A percentile compares a stretch with the other conserved stretches of the same genome.
phyloP scores from a whole-genome alignment of 2,888 invertebrate species.

The Caenorhabditis sinica region DNA sequence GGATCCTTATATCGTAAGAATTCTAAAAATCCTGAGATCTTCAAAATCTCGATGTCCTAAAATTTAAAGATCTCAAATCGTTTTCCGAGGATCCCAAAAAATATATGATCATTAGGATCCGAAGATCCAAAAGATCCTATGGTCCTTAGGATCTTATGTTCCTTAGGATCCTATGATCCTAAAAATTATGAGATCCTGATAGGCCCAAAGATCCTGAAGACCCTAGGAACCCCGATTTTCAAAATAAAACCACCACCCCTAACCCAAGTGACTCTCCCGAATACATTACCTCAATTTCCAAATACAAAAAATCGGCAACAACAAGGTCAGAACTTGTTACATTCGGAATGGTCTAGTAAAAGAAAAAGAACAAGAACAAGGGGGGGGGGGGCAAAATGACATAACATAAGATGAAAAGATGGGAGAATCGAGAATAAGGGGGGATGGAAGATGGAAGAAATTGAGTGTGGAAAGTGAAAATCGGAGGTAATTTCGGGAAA shows the following conservation, averaged over 20 bases:
- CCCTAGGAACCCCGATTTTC: too few relatives aligned
- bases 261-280: not conserved
- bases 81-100: too few relatives aligned
- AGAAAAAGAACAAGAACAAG: not conserved
- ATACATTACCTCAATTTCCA: not conserved
- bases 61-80: too few relatives aligned
- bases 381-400: not conserved
- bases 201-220: too few relatives aligned
- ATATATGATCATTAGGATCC: too few relatives aligned
- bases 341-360: not conserved
- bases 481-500: constrained; percentile 49
- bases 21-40: not conserved
- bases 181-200: too few relatives aligned
- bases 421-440: not conserved
- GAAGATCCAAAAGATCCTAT: too few relatives aligned
- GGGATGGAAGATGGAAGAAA: not conserved
- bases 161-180: too few relatives aligned
- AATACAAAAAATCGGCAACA: not conserved
- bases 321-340: constrained; percentile 9
- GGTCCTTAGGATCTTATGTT: too few relatives aligned
- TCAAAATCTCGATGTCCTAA: not conserved
- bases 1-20: not conserved
- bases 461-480: constrained; percentile 23
- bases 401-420: constrained; percentile 37
- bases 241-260: not conserved